A percentile compares a stretch with the other conserved stretches of the same genome.
phyloP scores from a whole-genome alignment of 53 echinoderm and acorn worm genomes.

The Glandiceps talaboti region DNA sequence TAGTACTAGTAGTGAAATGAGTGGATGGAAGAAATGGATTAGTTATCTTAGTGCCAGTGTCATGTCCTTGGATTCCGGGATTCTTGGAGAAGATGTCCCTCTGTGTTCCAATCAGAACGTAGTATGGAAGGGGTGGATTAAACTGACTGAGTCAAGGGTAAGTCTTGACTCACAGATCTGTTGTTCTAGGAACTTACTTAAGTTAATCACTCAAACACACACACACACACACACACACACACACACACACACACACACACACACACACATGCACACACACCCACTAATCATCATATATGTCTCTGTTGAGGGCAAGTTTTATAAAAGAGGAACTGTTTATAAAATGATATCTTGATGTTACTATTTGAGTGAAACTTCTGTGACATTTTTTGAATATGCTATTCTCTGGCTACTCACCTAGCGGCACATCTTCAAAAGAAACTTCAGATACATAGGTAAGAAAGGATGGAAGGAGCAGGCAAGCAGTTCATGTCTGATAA shows the following conservation, averaged over 20 bases:
- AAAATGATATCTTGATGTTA: no score
- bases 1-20: background rate
- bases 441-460: no score
- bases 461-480: no score
- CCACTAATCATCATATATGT: no score
- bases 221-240: background rate
- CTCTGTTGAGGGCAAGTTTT: no score
- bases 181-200: background rate
- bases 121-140: background rate
- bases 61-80: background rate
- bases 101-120: background rate
- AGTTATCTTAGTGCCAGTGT: background rate
- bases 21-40: background rate
- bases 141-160: background rate
- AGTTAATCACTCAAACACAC: background rate
- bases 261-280: background rate
- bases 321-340: no score
- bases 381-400: no score
- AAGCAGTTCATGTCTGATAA: no score
- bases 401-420: no score
- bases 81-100: background rate
- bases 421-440: no score
- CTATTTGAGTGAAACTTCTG: no score
- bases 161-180: background rate
- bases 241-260: conserved; percentile 1